Conservation (phyloP, 1,140 invertebrate species). For the Phenacoccus solenopsis region DNA sequence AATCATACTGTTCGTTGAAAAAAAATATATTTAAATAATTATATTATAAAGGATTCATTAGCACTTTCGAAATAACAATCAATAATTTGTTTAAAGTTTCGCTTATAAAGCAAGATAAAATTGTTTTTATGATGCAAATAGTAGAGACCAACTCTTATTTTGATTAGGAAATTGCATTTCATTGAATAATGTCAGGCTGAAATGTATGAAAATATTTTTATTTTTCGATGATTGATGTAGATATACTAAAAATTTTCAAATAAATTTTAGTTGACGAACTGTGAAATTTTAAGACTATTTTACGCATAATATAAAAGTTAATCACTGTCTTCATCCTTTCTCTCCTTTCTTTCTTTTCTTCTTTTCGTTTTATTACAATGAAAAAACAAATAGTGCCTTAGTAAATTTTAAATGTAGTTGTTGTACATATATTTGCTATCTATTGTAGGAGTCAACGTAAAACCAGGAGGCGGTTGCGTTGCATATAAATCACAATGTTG, state of each 20-base stretch:
- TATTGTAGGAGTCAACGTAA: slow-evolving; percentile 25
- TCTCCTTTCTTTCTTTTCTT: neutral
- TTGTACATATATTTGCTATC: slow-evolving; percentile 12
- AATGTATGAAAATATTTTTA: neutral
- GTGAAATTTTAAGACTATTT: neutral
- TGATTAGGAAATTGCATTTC: neutral
- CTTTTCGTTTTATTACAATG: too few species aligned
- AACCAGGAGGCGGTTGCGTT: slow-evolving; percentile 39
- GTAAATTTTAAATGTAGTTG: neutral
- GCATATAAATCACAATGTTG: slow-evolving; percentile 38
- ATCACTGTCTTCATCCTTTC: neutral
- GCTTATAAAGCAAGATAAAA: neutral
- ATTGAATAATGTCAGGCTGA: neutral
- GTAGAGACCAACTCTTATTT: neutral
- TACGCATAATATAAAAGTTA: neutral
- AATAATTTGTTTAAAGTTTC: neutral
- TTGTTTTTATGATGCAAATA: slow-evolving; percentile 9
- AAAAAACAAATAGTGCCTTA: neutral
- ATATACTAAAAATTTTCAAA: neutral
- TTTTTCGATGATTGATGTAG: neutral
- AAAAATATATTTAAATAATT: slow-evolving; percentile 6
- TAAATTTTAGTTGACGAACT: neutral
- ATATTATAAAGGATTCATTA: neutral
- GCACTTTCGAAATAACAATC: neutral
- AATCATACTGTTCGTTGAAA: slow-evolving; percentile 3